phyloP scores from a whole-genome alignment of 1,140 invertebrate species.

The Drosophila pseudoobscura region DNA sequence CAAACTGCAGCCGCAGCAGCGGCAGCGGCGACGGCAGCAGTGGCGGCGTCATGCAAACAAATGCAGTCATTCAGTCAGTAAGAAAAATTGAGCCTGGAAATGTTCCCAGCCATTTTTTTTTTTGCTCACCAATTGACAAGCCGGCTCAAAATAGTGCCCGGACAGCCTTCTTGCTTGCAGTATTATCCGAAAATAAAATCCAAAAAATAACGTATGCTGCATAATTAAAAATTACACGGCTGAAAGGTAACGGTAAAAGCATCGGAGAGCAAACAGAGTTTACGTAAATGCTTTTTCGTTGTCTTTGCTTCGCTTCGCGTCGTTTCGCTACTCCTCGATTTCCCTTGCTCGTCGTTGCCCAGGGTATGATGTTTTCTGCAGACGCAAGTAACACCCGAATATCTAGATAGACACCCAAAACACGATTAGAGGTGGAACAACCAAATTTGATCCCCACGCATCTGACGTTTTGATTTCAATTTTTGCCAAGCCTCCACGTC shows the following conservation, averaged over 20 bases:
- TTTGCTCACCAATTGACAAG: constrained; percentile 5
- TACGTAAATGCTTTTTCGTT: constrained; percentile 23
- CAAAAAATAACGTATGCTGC: background rate
- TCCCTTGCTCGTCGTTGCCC: constrained; percentile 12
- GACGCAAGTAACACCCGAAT: no score
- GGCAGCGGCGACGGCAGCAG: constrained; percentile 8
- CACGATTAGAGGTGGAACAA: no score
- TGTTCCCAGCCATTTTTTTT: constrained; percentile 21
- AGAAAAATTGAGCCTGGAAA: constrained; percentile 29
- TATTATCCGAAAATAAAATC: background rate
- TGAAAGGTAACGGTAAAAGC: constrained; percentile 20
- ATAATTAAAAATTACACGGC: constrained; percentile 67
- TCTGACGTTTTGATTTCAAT: no score
- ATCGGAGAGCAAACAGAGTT: constrained; percentile 21
- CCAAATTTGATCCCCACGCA: no score
- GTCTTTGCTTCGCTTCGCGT: background rate
- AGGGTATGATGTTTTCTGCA: background rate
- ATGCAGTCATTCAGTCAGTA: constrained; percentile 51
- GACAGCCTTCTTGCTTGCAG: no score
- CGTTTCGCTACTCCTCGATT: constrained; percentile 17
- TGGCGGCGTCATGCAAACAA: constrained; percentile 35
- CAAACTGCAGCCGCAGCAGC: constrained; percentile 30
- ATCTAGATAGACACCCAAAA: no score
- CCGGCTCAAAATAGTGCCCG: background rate
- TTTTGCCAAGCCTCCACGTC: no score